A percentile compares a stretch with the other conserved stretches of the same genome.
These are phyloP conservation scores for Leptopterna dolabrata DNA, from an alignment of 2,888 invertebrate genomes.

Conservation along the genomic window DNA sequence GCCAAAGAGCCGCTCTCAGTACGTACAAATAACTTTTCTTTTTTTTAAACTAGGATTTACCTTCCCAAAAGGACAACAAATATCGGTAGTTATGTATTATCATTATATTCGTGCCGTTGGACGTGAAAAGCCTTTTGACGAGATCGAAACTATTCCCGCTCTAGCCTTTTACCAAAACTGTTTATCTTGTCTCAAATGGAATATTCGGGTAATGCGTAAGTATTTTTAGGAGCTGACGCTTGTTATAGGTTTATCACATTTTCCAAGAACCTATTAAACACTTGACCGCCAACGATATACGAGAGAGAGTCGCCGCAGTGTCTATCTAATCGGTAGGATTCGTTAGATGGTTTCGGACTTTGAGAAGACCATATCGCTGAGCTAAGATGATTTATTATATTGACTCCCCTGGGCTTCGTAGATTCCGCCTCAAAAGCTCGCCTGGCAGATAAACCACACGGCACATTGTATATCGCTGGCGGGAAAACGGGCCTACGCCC, in stretches of 20 bases:
- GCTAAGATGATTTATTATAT: not conserved
- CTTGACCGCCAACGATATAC: not conserved
- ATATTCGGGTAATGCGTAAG: too few species aligned
- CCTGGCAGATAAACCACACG: constrained; percentile 3
- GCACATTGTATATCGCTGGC: not conserved
- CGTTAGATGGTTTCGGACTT: not conserved
- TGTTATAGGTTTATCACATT: not conserved
- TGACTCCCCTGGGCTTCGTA: not conserved
- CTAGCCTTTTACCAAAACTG: too few species aligned
- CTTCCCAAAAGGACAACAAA: too few species aligned
- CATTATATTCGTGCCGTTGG: too few species aligned
- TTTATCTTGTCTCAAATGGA: too few species aligned
- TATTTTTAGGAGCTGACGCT: too few species aligned
- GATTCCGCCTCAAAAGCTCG: constrained; percentile 2
- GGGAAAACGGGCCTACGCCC: not conserved
- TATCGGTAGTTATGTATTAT: too few species aligned
- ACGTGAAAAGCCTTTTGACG: too few species aligned
- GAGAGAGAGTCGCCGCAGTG: not conserved
- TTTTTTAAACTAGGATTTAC: too few species aligned
- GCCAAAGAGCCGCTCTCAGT: too few species aligned
- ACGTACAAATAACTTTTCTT: too few species aligned
- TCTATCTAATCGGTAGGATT: not conserved
- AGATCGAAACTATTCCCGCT: too few species aligned
- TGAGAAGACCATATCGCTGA: not conserved
- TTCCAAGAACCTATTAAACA: not conserved